phyloP scores from a whole-genome alignment of 2,888 invertebrate species.

The Lepeophtheirus nordmannii region DNA sequence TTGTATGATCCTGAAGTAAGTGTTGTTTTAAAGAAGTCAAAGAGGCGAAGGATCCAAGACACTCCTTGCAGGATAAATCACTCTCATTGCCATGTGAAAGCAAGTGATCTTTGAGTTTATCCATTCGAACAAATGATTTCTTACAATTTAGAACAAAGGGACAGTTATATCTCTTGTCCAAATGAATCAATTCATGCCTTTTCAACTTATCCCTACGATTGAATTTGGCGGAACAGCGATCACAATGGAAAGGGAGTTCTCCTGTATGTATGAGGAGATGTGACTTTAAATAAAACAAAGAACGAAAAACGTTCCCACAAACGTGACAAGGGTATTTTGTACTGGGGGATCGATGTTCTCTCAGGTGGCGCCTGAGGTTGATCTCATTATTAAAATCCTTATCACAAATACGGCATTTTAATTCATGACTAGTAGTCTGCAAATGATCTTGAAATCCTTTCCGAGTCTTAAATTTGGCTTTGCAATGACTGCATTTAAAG shows the following conservation, averaged over 20 bases:
- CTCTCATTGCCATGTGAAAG: neutral
- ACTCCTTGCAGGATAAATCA: neutral
- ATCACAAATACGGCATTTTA: neutral
- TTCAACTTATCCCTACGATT: neutral
- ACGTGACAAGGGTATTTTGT: neutral
- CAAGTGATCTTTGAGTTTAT: neutral
- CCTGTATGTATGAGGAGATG: neutral
- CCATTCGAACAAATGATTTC: neutral
- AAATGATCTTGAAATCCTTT: neutral
- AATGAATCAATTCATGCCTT: neutral
- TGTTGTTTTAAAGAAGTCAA: neutral
- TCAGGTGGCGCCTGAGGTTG: neutral
- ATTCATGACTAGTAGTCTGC: neutral
- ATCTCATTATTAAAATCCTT: neutral
- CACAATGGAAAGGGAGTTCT: neutral
- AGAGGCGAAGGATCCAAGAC: neutral
- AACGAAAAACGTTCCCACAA: neutral
- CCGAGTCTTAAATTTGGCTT: neutral
- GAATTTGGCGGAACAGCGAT: neutral
- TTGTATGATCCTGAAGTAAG: neutral
- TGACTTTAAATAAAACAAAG: neutral
- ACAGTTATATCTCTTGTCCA: neutral
- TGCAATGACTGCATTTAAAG: neutral
- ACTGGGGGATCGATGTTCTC: neutral
- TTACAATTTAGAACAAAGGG: neutral